Conservation (phyloP, 2,797 vertebrate species). For the Cuniculus paca region DNA sequence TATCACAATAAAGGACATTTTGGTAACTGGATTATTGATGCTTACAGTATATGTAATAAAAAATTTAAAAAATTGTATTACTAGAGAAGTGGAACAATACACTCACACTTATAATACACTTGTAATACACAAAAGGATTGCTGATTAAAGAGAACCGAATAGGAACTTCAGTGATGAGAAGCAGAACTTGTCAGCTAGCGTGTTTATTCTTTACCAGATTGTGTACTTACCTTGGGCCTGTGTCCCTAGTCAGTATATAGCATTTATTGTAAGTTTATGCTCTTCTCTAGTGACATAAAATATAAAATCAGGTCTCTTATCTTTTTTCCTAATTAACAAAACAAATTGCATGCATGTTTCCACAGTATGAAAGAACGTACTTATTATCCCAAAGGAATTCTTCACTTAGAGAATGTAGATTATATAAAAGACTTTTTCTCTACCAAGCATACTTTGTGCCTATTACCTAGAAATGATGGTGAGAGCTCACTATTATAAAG, state of each 20-base stretch:
- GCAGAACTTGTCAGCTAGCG: neutral
- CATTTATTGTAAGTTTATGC: neutral
- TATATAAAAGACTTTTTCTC: constrained; percentile 26
- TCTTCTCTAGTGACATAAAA: neutral
- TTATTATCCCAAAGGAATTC: neutral
- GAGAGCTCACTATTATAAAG: constrained; percentile 8
- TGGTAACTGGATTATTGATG: constrained; percentile 39
- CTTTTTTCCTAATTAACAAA: constrained; percentile 32
- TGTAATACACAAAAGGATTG: neutral
- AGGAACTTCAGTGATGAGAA: neutral
- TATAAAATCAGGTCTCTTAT: neutral
- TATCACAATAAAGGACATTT: constrained; percentile 44
- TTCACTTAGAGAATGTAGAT: constrained; percentile 42
- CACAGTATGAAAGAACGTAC: neutral
- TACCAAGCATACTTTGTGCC: neutral
- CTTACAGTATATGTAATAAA: neutral
- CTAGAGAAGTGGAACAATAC: neutral
- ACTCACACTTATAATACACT: neutral
- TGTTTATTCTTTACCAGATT: neutral
- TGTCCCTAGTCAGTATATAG: neutral
- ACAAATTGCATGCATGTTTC: neutral
- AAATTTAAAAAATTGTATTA: neutral
- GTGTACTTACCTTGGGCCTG: neutral
- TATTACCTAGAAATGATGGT: constrained; percentile 57
- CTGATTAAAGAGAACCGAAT: neutral